These are phyloP conservation scores for Neomorphus geoffroyi DNA, from an alignment of 2,797 vertebrate genomes.

Conservation along the genomic window DNA sequence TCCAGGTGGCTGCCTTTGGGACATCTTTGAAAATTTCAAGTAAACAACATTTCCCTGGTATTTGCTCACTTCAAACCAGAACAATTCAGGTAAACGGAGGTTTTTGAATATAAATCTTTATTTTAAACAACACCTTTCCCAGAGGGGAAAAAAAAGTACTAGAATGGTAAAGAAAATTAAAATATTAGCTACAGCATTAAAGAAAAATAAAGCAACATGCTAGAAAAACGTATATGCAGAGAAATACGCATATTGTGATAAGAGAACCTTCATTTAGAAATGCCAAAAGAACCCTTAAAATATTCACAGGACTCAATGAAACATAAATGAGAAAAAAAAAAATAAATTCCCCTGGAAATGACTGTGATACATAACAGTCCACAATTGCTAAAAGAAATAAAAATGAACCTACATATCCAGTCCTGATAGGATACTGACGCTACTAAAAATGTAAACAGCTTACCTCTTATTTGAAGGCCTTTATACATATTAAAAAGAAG, in stretches of 20 bases:
- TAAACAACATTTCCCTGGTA: constrained; percentile 17
- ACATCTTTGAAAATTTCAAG: constrained; percentile 3
- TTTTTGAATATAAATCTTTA: not conserved
- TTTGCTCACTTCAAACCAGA: not conserved
- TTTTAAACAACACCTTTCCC: not conserved
- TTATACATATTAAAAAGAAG: not conserved
- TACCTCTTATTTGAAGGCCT: not conserved
- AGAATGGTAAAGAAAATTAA: not conserved
- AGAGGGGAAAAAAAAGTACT: not conserved
- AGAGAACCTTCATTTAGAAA: not conserved
- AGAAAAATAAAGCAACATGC: not conserved
- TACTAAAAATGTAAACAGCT: not conserved
- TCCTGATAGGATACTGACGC: not conserved
- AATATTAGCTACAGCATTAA: not conserved
- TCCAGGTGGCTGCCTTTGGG: not conserved
- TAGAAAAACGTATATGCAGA: not conserved
- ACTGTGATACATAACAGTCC: not conserved
- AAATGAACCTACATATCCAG: not conserved
- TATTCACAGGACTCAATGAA: not conserved
- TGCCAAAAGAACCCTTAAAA: not conserved
- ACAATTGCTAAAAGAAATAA: not conserved
- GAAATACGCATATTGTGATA: not conserved
- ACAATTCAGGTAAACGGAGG: not conserved
- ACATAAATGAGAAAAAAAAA: not conserved
- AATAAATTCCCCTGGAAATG: not conserved